These are phyloP conservation scores for Pipa parva DNA, from an alignment of 2,113 vertebrate genomes.

Conservation along the genomic window DNA sequence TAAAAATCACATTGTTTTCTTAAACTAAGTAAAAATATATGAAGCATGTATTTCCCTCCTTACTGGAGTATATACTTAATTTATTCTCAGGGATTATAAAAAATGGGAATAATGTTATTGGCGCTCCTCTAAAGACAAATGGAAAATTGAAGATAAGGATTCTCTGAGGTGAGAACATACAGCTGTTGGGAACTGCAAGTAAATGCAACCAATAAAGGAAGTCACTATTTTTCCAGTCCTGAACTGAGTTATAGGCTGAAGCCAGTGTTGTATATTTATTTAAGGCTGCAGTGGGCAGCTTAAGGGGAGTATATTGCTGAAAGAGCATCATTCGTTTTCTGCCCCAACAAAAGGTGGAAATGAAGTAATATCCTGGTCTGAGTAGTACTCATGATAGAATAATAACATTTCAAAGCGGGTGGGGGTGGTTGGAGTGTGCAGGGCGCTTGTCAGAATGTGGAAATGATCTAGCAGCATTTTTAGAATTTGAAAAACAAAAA, in stretches of 20 bases:
- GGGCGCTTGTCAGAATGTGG: slow-evolving; percentile 74
- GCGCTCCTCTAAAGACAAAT: slow-evolving; percentile 76
- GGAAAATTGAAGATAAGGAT: slow-evolving; percentile 82
- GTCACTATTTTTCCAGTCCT: slow-evolving; percentile 92
- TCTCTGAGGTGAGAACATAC: slow-evolving; percentile 75
- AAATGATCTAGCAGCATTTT: slow-evolving; percentile 81
- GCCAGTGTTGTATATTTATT: slow-evolving; percentile 94
- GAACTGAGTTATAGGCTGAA: slow-evolving; percentile 81
- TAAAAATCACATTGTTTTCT: slow-evolving; percentile 11
- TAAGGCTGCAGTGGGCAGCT: slow-evolving; percentile 88
- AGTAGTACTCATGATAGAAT: slow-evolving; percentile 93
- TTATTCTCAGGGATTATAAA: slow-evolving; percentile 72
- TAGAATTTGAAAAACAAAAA: slow-evolving; percentile 67
- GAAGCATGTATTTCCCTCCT: slow-evolving; percentile 7
- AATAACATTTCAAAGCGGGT: slow-evolving; percentile 81
- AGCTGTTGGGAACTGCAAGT: slow-evolving; percentile 81
- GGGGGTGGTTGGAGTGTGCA: slow-evolving; percentile 50
- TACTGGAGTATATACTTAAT: slow-evolving; percentile 56
- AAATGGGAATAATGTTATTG: slow-evolving; percentile 79
- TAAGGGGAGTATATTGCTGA: slow-evolving; percentile 93
- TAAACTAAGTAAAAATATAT: slow-evolving; percentile 1
- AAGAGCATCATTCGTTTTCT: slow-evolving; percentile 94
- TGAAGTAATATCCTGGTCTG: slow-evolving; percentile 95
- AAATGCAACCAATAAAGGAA: slow-evolving; percentile 97
- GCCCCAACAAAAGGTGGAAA: slow-evolving; percentile 97